Percentiles rank a stretch among this genome's conserved stretches.
Conservation (phyloP, 2,888 invertebrate species). For the Yponomeuta sedellus region DNA sequence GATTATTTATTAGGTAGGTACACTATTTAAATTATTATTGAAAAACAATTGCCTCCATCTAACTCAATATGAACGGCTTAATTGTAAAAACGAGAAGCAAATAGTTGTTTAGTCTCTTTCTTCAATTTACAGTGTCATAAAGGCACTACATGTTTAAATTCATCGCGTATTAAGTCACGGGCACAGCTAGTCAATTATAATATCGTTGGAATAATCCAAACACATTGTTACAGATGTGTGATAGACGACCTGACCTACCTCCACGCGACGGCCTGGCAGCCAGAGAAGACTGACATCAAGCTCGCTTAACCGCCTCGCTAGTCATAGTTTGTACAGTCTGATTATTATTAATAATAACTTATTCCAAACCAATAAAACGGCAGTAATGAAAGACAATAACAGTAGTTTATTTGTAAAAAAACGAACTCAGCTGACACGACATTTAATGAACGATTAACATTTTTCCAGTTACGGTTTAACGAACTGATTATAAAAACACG, state of each 20-base stretch:
- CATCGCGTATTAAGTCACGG: no score
- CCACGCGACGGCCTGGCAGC: slow-evolving; percentile 28
- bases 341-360: background rate
- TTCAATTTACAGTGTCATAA: no score
- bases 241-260: slow-evolving; percentile 79
- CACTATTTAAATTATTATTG: no score
- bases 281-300: slow-evolving; percentile 36
- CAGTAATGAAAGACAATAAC: background rate
- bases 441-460: background rate
- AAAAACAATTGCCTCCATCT: no score
- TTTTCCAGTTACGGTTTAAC: background rate
- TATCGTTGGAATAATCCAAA: background rate
- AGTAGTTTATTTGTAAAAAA: background rate
- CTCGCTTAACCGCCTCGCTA: slow-evolving; percentile 29
- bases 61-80: no score
- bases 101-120: no score
- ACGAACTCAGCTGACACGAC: background rate
- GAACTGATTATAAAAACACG: no score
- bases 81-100: no score
- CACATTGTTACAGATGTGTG: slow-evolving; percentile 76
- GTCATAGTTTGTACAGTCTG: background rate
- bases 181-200: no score
- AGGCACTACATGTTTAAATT: no score
- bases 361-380: background rate
- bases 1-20: no score